Base-by-base conservation (phyloP, 2,113 vertebrate species). In the Rynchops niger region DNA sequence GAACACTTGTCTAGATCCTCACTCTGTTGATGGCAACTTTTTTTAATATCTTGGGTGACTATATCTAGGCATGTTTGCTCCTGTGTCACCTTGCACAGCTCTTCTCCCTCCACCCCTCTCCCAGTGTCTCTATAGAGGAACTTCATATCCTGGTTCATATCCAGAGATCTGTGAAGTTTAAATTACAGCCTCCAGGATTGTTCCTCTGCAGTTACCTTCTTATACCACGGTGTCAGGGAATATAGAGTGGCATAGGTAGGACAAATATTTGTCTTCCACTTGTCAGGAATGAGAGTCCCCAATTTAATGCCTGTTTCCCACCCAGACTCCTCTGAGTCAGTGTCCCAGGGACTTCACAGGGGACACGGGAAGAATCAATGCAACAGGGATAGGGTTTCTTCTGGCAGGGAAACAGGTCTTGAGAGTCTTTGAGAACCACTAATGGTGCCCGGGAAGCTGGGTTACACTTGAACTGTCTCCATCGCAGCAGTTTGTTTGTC, bases 31-130 rank as follows among this genome's bases (percentile, higher is more conserved):
- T 62, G n/a, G 9, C 52, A 83, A 19, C 4, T 30, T 85, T 84
- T 45, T 43, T 34, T 16, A 66, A 13, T 58, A 58, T 55, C 22
- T 86, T 32, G 4, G 63, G 9, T 43, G 58, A 74, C 50, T 45
- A 3, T n/a, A 27, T 36, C 29, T 52, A 32, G 34, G 25, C 0
- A 0, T 2, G 3, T n/a, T 84, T 73, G 32, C 15, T 84, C 20
- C 47, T 23, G 9, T 6, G 1, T 56, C 36, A 50, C 25, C 13
- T 78, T 78, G 42, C 13, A 42, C 9, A 34, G 29, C 19, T 91
- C 22, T 91, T 91, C 36, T 55, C 17, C 45, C 19, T 73, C 27
- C 27, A 56, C 1, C 19, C 18, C 8, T 83, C 18, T 88, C 36
- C 29, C 14, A 13, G 3, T 58, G 49, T 77, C 66, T 80, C 0